Evolutionary conservation across 2,888 invertebrate genomes (phyloP).

Genomic region (Eretmocerus hayati): DNA sequence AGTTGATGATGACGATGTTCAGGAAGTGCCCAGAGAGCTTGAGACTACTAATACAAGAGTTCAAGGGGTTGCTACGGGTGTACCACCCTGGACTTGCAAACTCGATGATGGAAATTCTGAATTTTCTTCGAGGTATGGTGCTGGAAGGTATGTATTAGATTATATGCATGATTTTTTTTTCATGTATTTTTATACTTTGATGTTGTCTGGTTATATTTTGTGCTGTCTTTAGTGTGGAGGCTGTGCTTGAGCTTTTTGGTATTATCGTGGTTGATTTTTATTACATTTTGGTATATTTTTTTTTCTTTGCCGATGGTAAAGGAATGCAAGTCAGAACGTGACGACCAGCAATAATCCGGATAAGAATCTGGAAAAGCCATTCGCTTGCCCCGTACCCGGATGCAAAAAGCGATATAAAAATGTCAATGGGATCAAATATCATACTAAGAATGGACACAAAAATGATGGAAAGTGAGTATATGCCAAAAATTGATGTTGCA

Average conservation of each 20-base stretch:
- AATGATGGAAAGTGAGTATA: slow-evolving; percentile 51
- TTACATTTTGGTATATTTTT: too few relatives aligned
- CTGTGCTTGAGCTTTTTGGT: not conserved
- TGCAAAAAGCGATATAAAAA: slow-evolving; percentile 85
- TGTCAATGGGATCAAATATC: slow-evolving; percentile 82
- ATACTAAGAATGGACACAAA: slow-evolving; percentile 80
- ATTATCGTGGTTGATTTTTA: too few relatives aligned
- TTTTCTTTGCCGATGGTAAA: too few relatives aligned
- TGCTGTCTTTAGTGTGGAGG: not conserved
- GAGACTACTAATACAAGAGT: too few relatives aligned
- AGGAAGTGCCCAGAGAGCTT: too few relatives aligned
- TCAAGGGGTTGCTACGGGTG: too few relatives aligned
- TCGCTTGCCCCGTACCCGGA: slow-evolving; percentile 77
- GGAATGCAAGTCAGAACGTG: slow-evolving; percentile 10
- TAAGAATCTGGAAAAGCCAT: slow-evolving; percentile 59
- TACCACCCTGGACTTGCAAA: too few relatives aligned
- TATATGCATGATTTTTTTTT: not conserved
- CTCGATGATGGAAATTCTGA: too few relatives aligned
- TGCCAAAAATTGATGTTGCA: too few relatives aligned
- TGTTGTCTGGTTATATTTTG: not conserved
- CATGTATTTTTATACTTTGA: not conserved
- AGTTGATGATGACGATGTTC: too few relatives aligned
- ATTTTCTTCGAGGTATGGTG: too few relatives aligned
- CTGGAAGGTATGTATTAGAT: too few relatives aligned
- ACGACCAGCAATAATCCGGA: slow-evolving; percentile 6